Conservation (phyloP, 1,140 invertebrate genomes). For the Phortica variegata region DNA sequence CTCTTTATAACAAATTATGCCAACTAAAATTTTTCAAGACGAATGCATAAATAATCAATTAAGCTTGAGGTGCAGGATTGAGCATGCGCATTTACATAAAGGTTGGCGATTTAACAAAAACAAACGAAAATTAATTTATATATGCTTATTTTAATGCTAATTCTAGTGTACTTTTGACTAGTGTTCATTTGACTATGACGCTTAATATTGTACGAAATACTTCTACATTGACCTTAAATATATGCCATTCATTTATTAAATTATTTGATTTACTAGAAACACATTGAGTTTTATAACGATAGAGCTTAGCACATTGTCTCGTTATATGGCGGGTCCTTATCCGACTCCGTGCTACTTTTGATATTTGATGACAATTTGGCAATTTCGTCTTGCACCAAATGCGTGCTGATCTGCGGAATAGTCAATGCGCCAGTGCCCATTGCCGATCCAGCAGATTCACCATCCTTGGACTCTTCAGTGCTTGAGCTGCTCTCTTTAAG, state of each 20-base stretch:
- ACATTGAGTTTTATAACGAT: too few species aligned
- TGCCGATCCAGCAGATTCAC: constrained; percentile 26
- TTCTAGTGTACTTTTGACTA: too few species aligned
- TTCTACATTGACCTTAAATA: background rate
- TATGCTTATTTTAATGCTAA: constrained; percentile 1
- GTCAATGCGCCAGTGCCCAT: constrained; percentile 27
- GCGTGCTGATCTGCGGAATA: constrained; percentile 54
- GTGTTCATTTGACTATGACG: too few species aligned
- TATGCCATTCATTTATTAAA: background rate
- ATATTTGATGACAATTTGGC: constrained; percentile 56
- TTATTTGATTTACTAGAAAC: too few species aligned
- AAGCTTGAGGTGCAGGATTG: too few species aligned
- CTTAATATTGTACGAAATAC: too few species aligned
- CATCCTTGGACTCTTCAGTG: constrained; percentile 48
- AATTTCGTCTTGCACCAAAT: constrained; percentile 55
- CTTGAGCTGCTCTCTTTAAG: constrained; percentile 56
- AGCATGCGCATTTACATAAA: too few species aligned
- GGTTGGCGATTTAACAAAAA: too few species aligned
- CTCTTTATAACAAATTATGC: too few species aligned
- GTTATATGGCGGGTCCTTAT: constrained; percentile 56
- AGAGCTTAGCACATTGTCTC: constrained; percentile 53
- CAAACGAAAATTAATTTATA: background rate
- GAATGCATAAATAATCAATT: too few species aligned
- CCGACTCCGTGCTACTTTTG: constrained; percentile 56
- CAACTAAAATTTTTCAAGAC: too few species aligned